Evolutionary conservation across 2,888 invertebrate genomes (phyloP).

Genomic region (Temnothorax rugatulus): DNA sequence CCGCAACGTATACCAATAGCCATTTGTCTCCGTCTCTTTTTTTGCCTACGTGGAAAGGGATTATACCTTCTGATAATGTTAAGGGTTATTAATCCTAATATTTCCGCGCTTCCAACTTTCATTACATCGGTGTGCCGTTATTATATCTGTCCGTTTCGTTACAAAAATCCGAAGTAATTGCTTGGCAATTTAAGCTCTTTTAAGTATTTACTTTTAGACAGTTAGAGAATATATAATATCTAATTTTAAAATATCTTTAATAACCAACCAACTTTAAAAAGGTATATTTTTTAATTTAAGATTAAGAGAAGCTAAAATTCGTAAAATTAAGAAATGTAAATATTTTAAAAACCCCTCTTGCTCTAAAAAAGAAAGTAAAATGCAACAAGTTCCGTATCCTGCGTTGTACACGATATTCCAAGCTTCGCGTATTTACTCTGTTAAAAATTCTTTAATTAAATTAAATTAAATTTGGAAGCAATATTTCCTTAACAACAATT

Average conservation of each 20-base stretch:
- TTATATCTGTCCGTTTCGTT: slow-evolving; percentile 1
- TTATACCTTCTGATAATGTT: slow-evolving; percentile 56
- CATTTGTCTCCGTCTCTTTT: slow-evolving; percentile 58
- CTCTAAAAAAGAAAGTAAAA: slow-evolving; percentile 25
- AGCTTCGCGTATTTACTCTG: slow-evolving; percentile 9
- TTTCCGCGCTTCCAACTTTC: slow-evolving; percentile 23
- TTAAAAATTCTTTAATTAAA: slow-evolving; percentile 11
- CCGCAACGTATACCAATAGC: slow-evolving; percentile 44
- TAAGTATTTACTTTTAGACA: slow-evolving; percentile 9
- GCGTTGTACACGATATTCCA: slow-evolving; percentile 6
- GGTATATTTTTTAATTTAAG: neutral
- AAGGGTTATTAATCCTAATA: slow-evolving; percentile 45
- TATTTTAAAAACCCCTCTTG: slow-evolving; percentile 3
- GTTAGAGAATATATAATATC: neutral
- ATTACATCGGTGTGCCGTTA: slow-evolving; percentile 3
- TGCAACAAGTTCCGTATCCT: slow-evolving; percentile 28
- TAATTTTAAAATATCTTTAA: neutral
- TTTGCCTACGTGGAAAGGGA: slow-evolving; percentile 8
- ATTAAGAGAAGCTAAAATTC: slow-evolving; percentile 4
- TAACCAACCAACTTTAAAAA: neutral
- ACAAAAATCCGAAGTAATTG: slow-evolving; percentile 5
- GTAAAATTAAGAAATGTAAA: slow-evolving; percentile 19
- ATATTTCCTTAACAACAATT: slow-evolving; percentile 9
- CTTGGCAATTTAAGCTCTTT: neutral
- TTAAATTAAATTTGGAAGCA: neutral